Evolutionary conservation across 2,888 invertebrate species (phyloP), one percentile per base, ranked within the genome.

Genomic region (Polyploca ridens): DNA sequence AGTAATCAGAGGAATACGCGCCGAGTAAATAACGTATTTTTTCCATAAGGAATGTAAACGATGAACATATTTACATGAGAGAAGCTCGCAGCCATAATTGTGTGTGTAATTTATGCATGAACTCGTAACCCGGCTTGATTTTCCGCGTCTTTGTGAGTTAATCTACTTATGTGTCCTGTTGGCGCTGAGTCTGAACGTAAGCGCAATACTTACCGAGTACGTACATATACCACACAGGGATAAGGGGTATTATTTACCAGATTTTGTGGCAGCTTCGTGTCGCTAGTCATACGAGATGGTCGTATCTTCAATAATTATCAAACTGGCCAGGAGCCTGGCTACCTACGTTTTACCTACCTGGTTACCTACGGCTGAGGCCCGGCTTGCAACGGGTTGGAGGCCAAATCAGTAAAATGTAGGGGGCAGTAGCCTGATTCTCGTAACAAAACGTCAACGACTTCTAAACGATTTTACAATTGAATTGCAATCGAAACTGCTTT

Each of bases 61-160:
- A 13, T 6, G n/a, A 38, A 60, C 8, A 19, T 54, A 60, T 38
- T 10, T 38, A 38, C 35, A 38, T n/a, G n/a, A 13, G 16, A 38
- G 16, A 19, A 8, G 33, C 38, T n/a, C 33, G 14, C 33, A 14
- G 35, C 35, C 35, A 16, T 60, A 60, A 60, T 60, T 60, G 35
- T 60, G 59, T 35, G 16, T n/a, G 38, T 60, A 60, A 60, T 60
- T 14, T 35, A 60, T 60, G 59, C 35, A 60, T 60, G 59, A 60
- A 38, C 54, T 54, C 54, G 54, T 54, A 54, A 54, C 19, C 59
- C 38, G 38, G 19, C 16, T 16, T 60, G 59, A 60, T 60, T 60
- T n/a, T 6, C 59, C 38, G 38, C 35, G 59, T 38, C 38, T 38
- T 60, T 60, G 59, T 60, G 35, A 38, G 59, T 38, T 60, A 38